Conservation (phyloP, 2,113 vertebrate genomes). For the Hipposideros armiger region DNA sequence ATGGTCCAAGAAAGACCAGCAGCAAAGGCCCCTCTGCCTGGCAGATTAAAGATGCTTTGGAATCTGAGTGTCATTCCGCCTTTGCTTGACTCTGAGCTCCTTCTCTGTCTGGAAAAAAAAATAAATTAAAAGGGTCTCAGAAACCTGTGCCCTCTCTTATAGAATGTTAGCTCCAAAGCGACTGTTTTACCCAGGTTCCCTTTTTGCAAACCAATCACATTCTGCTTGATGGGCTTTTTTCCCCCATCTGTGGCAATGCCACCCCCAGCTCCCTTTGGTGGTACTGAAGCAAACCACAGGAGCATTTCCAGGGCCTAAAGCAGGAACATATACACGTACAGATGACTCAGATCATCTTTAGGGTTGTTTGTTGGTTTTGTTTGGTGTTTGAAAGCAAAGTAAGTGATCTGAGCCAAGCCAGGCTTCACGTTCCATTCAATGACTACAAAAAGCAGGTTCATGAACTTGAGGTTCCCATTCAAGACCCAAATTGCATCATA, state of each 20-base stretch:
- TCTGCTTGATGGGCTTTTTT: not conserved
- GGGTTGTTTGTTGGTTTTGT: not conserved
- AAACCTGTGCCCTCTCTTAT: not conserved
- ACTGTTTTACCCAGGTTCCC: not conserved
- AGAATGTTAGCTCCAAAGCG: not conserved
- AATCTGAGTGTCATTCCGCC: constrained; percentile 59
- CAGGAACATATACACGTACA: rapidly evolving
- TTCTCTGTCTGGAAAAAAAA: not conserved
- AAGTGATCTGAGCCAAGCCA: constrained; percentile 10
- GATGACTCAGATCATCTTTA: constrained; percentile 22
- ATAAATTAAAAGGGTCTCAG: not conserved
- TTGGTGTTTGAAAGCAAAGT: constrained; percentile 62
- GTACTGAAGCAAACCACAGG: constrained; percentile 31
- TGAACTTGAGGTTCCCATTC: not conserved
- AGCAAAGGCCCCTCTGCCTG: constrained; percentile 10
- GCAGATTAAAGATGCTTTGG: not conserved
- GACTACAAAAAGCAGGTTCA: not conserved
- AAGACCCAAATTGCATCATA: not conserved
- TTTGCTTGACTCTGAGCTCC: constrained; percentile 24
- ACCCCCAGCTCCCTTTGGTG: not conserved
- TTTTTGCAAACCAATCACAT: not conserved
- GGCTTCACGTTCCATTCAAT: not conserved
- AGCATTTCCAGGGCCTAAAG: not conserved
- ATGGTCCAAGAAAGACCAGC: not conserved
- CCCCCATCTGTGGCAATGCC: not conserved